Percentiles rank a stretch among this genome's conserved stretches.
Conservation (phyloP, 2,797 vertebrate genomes). For the Falco concolor region DNA sequence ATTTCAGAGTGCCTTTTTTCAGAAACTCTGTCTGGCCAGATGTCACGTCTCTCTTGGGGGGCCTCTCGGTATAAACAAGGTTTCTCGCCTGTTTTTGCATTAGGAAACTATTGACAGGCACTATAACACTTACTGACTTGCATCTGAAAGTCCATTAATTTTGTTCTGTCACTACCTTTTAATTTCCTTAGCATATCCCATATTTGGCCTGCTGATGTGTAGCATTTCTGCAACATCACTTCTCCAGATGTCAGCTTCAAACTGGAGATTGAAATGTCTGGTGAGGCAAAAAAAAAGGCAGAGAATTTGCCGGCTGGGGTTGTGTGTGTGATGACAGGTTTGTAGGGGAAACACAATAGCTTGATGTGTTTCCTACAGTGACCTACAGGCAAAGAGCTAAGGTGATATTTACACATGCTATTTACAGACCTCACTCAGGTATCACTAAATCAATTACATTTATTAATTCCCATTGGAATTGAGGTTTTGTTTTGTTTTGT, state of each 20-base stretch:
- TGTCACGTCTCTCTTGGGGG: not conserved
- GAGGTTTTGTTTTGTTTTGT: not conserved
- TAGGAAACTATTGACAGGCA: not conserved
- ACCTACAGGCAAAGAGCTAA: not conserved
- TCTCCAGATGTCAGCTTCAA: conserved; percentile 47
- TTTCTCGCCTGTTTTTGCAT: not conserved
- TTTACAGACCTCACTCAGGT: conserved; percentile 1
- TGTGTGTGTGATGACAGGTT: not conserved
- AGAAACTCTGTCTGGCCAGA: not conserved
- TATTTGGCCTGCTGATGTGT: not conserved
- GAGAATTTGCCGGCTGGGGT: not conserved
- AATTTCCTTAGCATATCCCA: not conserved
- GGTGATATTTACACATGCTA: not conserved
- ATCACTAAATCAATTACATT: not conserved
- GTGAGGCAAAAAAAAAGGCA: not conserved
- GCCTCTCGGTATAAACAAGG: not conserved
- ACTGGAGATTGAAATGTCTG: conserved; percentile 11
- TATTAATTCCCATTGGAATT: not conserved
- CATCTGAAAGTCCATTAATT: not conserved
- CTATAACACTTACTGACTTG: not conserved
- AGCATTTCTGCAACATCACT: conserved; percentile 18
- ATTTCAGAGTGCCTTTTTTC: not conserved
- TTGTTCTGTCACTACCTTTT: not conserved
- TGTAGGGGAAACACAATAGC: not conserved
- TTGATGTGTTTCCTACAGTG: not conserved